These are phyloP conservation scores for Microcebus murinus DNA, from an alignment of 2,113 vertebrate species.

Conservation along the genomic window DNA sequence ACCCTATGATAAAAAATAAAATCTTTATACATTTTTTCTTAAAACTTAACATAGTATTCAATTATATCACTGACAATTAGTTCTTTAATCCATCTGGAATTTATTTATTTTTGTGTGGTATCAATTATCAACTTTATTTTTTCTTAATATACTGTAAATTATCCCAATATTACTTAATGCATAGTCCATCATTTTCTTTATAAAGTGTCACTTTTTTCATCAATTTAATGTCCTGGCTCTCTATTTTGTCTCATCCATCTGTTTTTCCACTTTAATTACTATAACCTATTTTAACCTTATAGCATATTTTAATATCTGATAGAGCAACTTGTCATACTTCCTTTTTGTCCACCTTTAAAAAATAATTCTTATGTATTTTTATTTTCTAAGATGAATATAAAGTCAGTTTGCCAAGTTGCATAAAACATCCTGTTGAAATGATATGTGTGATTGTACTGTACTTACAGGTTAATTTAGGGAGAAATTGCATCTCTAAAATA, in stretches of 20 bases:
- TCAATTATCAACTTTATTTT: conserved; percentile 28
- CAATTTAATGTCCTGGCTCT: neutral
- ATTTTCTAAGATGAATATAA: conserved; percentile 16
- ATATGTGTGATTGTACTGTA: neutral
- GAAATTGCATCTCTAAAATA: conserved; percentile 27
- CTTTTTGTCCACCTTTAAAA: neutral
- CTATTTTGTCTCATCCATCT: neutral
- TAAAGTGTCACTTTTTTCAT: neutral
- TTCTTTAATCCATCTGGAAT: conserved; percentile 30
- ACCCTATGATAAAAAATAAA: conserved; percentile 11
- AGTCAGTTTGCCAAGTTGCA: neutral
- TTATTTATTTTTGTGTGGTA: neutral
- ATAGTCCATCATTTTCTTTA: neutral
- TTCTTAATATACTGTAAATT: neutral
- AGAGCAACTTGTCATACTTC: neutral
- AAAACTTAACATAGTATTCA: neutral
- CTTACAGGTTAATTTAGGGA: conserved; percentile 21
- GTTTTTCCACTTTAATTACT: neutral
- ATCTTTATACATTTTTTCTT: neutral
- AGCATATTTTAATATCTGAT: neutral
- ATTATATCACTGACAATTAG: neutral
- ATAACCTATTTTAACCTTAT: neutral
- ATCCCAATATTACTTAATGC: neutral
- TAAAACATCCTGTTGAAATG: neutral
- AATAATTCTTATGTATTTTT: neutral